Evolutionary conservation across 2,888 invertebrate genomes (phyloP).

Genomic region (Napeogenes inachia): DNA sequence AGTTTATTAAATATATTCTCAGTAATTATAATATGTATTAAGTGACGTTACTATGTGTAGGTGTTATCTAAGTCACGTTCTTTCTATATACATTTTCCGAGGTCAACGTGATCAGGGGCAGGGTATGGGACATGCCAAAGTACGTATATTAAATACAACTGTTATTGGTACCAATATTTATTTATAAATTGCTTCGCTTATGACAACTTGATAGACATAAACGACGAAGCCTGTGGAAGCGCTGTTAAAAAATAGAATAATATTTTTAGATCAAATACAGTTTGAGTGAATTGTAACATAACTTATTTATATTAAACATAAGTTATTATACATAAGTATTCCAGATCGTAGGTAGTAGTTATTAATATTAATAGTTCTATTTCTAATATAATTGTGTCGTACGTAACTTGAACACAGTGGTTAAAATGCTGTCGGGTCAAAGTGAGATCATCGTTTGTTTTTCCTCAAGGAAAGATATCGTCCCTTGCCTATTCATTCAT

Average conservation of each 20-base stretch:
- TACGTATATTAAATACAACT: constrained; percentile 13
- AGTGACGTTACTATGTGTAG: neutral
- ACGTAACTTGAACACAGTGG: too few species aligned
- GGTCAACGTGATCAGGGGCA: constrained; percentile 20
- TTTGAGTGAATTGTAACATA: too few species aligned
- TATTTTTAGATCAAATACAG: too few species aligned
- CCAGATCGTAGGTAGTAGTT: too few species aligned
- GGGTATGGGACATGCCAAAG: constrained; percentile 15
- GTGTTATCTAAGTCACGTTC: constrained; percentile 22
- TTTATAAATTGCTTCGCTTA: too few species aligned
- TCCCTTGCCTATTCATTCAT: constrained; percentile 7
- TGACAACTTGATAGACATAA: too few species aligned
- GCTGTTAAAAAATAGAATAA: too few species aligned
- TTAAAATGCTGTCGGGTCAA: constrained; percentile 1
- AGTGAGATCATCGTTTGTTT: constrained; percentile 18
- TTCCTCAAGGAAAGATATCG: constrained; percentile 25
- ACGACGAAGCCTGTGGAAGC: too few species aligned
- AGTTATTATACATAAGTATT: too few species aligned
- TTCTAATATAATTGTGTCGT: too few species aligned
- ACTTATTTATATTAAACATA: too few species aligned
- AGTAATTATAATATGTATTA: neutral
- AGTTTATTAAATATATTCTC: too few species aligned
- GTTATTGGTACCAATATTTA: constrained; percentile 2
- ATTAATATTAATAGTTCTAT: neutral
- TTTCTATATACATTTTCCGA: constrained; percentile 17